Percentiles rank a stretch among this genome's conserved stretches.
phyloP scores from a whole-genome alignment of 2,113 vertebrate species.

The Eretmochelys imbricata region DNA sequence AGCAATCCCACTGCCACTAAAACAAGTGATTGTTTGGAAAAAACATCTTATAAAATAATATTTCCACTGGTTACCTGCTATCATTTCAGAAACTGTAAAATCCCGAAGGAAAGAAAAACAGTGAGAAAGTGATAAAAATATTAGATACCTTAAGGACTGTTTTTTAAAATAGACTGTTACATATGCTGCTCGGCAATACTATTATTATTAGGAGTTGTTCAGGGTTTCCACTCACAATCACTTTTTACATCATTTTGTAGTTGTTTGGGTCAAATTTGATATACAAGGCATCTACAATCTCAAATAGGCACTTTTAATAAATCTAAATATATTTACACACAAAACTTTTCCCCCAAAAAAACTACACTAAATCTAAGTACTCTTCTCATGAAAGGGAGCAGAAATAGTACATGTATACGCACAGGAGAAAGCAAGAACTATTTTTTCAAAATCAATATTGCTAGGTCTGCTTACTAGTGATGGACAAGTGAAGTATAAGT shows the following conservation, averaged over 20 bases:
- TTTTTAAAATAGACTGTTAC: conserved; percentile 25
- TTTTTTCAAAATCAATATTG: background rate
- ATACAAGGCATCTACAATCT: background rate
- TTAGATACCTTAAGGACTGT: background rate
- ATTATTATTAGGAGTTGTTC: conserved; percentile 24
- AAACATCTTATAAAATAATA: background rate
- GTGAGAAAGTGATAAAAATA: background rate
- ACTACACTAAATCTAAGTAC: background rate
- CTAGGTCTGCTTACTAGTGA: background rate
- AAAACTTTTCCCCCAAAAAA: background rate
- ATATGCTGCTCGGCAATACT: background rate
- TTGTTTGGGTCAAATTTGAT: background rate
- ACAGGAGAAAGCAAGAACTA: background rate
- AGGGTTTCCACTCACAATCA: conserved; percentile 38
- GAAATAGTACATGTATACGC: background rate
- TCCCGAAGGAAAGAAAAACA: conserved; percentile 25
- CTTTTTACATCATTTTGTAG: conserved; percentile 33
- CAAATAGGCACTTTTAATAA: background rate
- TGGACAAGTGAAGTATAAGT: background rate
- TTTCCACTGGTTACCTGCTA: conserved; percentile 6
- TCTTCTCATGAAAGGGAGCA: background rate
- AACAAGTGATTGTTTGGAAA: conserved; percentile 44
- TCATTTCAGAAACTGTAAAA: conserved; percentile 1
- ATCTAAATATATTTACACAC: background rate
- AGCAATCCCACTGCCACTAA: background rate